These are phyloP conservation scores for Drosophila ogumai DNA, from an alignment of 1,140 invertebrate genomes.

Conservation along the genomic window DNA sequence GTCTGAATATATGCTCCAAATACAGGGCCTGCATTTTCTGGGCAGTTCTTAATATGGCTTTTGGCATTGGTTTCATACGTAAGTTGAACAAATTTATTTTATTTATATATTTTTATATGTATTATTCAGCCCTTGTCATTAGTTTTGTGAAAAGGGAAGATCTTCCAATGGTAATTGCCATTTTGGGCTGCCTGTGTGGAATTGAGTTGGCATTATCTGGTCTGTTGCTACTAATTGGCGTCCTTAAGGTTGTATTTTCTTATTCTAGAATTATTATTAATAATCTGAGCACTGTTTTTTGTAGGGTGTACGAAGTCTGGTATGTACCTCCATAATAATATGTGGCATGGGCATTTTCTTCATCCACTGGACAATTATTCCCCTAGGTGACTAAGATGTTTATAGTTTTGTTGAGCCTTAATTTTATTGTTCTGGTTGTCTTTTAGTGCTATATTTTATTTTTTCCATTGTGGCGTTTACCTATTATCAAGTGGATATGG, in stretches of 20 bases:
- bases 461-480: conserved; percentile 19
- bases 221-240: background rate
- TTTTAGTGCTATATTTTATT: conserved; percentile 17
- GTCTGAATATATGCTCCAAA: conserved; percentile 6
- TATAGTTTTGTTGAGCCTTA: background rate
- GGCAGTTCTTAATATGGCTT: conserved; percentile 12
- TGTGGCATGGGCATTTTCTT: conserved; percentile 13
- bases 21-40: conserved; percentile 19
- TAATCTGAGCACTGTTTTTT: background rate
- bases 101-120: background rate
- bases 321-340: conserved; percentile 10
- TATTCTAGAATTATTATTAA: background rate
- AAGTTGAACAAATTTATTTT: background rate
- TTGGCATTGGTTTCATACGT: conserved; percentile 2
- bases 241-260: background rate
- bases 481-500: conserved; percentile 32
- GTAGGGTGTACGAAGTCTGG: conserved; percentile 1
- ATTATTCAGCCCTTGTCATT: background rate
- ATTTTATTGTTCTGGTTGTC: too few species aligned
- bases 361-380: conserved; percentile 28
- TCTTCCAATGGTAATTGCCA: background rate
- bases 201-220: conserved; percentile 1
- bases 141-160: background rate
- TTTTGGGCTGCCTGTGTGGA: conserved; percentile 14
- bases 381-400: conserved; percentile 2